These are phyloP conservation scores for Gulo gulo DNA, from an alignment of 2,113 vertebrate species.

Conservation along the genomic window DNA sequence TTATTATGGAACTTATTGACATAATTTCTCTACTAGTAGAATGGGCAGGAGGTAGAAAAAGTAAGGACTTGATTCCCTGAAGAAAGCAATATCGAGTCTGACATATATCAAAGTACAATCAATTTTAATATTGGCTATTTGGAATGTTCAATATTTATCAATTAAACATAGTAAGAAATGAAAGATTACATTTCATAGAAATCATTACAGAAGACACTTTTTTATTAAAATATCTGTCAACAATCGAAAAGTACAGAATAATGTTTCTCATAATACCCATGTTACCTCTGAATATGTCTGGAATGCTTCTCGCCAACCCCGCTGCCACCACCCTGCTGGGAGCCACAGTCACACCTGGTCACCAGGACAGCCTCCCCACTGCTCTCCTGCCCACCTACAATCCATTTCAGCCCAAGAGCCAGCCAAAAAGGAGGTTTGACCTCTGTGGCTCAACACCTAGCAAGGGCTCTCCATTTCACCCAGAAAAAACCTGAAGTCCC, in stretches of 20 bases:
- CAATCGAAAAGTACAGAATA: constrained; percentile 42
- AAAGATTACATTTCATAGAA: constrained; percentile 24
- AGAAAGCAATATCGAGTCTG: constrained; percentile 34
- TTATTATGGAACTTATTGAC: constrained; percentile 9
- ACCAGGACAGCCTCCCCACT: not conserved
- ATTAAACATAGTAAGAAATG: constrained; percentile 43
- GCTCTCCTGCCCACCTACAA: no score
- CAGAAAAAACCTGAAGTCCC: not conserved
- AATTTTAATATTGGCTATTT: constrained; percentile 54
- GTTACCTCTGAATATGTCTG: not conserved
- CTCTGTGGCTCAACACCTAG: not conserved
- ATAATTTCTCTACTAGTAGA: constrained; percentile 8
- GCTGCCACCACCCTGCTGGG: not conserved
- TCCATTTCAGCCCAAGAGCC: not conserved
- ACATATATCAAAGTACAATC: constrained; percentile 39
- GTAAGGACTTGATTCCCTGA: constrained; percentile 9
- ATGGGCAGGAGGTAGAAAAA: not conserved
- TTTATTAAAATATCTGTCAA: constrained; percentile 28
- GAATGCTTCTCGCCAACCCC: not conserved
- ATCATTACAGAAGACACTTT: constrained; percentile 36
- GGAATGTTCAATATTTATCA: constrained; percentile 49
- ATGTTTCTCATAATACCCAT: not conserved
- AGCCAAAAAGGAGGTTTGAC: not conserved
- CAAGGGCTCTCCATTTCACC: not conserved
- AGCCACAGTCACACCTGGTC: not conserved